Percentiles rank a stretch among this genome's conserved stretches.
These are phyloP conservation scores for Pheosia tremula DNA, from an alignment of 2,888 invertebrate species.

Conservation along the genomic window DNA sequence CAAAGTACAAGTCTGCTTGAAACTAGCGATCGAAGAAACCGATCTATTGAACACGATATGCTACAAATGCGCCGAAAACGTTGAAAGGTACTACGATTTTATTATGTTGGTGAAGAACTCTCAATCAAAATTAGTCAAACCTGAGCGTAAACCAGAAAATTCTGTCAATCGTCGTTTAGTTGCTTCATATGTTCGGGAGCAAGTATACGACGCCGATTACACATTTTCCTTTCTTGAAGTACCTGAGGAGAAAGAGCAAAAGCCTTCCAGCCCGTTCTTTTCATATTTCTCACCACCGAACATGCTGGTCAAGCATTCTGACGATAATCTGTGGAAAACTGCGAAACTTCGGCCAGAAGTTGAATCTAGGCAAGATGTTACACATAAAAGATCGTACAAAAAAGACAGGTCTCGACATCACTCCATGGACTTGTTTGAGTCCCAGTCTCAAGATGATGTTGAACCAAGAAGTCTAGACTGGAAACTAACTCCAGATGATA, in stretches of 20 bases:
- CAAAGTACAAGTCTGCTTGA: slow-evolving; percentile 68
- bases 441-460: slow-evolving; percentile 65
- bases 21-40: slow-evolving; percentile 64
- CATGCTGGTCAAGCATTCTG: slow-evolving; percentile 46
- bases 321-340: slow-evolving; percentile 59
- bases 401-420: slow-evolving; percentile 48
- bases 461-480: slow-evolving; percentile 56
- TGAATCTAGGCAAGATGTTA: slow-evolving; percentile 38
- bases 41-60: slow-evolving; percentile 68
- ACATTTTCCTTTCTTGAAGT: slow-evolving; percentile 70
- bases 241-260: slow-evolving; percentile 58
- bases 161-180: slow-evolving; percentile 53
- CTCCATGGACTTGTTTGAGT: slow-evolving; percentile 74
- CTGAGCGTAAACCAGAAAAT: slow-evolving; percentile 41
- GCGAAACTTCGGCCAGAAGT: slow-evolving; percentile 44
- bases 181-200: slow-evolving; percentile 65
- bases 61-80: slow-evolving; percentile 67
- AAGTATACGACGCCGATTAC: slow-evolving; percentile 67
- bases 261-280: slow-evolving; percentile 68
- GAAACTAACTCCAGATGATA: slow-evolving; percentile 68
- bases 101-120: slow-evolving; percentile 60
- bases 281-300: slow-evolving; percentile 69
- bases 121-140: slow-evolving; percentile 51
- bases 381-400: slow-evolving; percentile 40
- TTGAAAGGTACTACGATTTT: slow-evolving; percentile 72